Percentiles rank a stretch among this genome's conserved stretches.
These are phyloP conservation scores for Anastrepha obliqua DNA, from an alignment of 1,140 invertebrate genomes.

Conservation along the genomic window DNA sequence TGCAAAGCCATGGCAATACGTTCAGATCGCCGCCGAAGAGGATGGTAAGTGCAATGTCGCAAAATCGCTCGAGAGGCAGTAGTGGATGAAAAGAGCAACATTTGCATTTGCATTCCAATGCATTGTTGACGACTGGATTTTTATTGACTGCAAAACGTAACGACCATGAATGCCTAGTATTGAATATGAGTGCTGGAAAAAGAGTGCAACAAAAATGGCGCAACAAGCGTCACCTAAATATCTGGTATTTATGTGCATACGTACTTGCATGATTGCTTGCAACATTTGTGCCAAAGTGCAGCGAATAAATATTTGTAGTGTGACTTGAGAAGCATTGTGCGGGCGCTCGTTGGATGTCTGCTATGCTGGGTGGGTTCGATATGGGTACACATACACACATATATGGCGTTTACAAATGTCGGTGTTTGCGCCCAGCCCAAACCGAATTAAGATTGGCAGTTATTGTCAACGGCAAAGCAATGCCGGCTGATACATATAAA, in stretches of 20 bases:
- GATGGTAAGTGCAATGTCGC: neutral
- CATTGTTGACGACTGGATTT: conserved; percentile 18
- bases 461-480: conserved; percentile 1
- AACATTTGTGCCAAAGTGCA: neutral
- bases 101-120: conserved; percentile 33
- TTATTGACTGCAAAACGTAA: conserved; percentile 33
- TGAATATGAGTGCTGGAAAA: neutral
- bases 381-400: neutral
- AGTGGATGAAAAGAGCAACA: conserved; percentile 30
- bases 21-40: neutral
- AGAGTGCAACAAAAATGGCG: neutral
- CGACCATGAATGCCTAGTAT: conserved; percentile 1
- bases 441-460: conserved; percentile 11
- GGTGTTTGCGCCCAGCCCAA: neutral
- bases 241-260: neutral
- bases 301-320: neutral
- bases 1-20: neutral
- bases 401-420: neutral
- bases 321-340: neutral
- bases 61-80: neutral
- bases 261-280: conserved; percentile 26
- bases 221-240: neutral
- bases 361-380: neutral
- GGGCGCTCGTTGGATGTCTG: neutral
- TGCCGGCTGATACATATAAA: neutral